Conservation (phyloP, 2,113 vertebrate species). For the Leuciscus idus region DNA sequence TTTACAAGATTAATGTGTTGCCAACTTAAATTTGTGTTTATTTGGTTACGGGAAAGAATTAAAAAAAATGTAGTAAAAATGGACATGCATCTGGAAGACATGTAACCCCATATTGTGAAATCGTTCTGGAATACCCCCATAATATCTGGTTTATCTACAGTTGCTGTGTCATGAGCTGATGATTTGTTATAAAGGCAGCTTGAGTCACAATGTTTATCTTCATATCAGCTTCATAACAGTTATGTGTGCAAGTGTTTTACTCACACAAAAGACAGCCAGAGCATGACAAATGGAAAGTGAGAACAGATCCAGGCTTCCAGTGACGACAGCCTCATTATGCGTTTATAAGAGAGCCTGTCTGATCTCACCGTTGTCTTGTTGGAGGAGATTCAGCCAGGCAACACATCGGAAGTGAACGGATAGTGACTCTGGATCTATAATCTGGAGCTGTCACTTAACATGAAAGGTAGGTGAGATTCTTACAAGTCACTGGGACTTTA, state of each 20-base stretch:
- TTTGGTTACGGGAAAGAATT: background rate
- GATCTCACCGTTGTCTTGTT: slow-evolving; percentile 13
- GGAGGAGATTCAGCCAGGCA: slow-evolving; percentile 34
- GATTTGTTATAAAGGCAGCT: background rate
- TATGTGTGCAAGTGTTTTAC: background rate
- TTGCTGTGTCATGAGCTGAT: background rate
- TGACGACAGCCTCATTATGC: slow-evolving; percentile 53
- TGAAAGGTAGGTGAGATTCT: slow-evolving; percentile 28
- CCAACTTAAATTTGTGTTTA: background rate
- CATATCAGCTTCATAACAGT: background rate
- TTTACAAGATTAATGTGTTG: background rate
- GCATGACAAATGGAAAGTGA: slow-evolving; percentile 9
- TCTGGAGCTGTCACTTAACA: slow-evolving; percentile 4
- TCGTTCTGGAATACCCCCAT: background rate
- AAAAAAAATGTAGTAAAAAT: background rate
- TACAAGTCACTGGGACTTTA: background rate
- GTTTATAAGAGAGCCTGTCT: slow-evolving; percentile 58
- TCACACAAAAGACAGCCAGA: slow-evolving; percentile 12
- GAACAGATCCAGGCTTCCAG: slow-evolving; percentile 31
- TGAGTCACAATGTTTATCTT: slow-evolving; percentile 15
- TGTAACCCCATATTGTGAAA: background rate
- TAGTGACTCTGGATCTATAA: background rate
- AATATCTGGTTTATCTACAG: background rate
- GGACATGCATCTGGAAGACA: background rate
- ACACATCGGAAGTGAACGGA: slow-evolving; percentile 11